Percentiles rank a stretch among this genome's conserved stretches.
These are phyloP conservation scores for Cervus canadensis DNA, from an alignment of 2,113 vertebrate genomes.

Conservation along the genomic window DNA sequence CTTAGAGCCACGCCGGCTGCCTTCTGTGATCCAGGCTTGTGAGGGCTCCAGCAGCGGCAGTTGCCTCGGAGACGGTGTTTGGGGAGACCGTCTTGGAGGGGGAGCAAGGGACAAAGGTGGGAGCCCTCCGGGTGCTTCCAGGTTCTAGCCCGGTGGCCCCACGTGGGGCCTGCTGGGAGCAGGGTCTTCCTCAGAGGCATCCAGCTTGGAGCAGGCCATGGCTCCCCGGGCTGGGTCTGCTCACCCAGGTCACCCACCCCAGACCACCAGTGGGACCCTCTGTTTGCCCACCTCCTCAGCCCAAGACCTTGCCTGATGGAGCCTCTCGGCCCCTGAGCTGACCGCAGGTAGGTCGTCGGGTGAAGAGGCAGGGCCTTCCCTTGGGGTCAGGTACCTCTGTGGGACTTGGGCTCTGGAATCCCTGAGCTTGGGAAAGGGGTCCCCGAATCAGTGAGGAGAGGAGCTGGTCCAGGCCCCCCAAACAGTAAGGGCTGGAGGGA, in stretches of 20 bases:
- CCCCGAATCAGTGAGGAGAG: background rate
- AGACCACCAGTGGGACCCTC: background rate
- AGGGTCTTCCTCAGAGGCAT: background rate
- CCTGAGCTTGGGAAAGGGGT: background rate
- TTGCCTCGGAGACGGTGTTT: background rate
- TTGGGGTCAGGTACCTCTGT: background rate
- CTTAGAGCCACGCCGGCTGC: background rate
- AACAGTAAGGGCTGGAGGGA: background rate
- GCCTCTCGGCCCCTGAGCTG: background rate
- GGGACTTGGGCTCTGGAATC: background rate
- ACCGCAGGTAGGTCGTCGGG: accelerated
- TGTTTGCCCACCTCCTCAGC: background rate
- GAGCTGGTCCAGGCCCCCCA: background rate
- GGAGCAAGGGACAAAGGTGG: background rate
- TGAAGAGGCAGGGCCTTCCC: background rate
- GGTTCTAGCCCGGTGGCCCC: background rate
- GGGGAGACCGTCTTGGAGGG: background rate
- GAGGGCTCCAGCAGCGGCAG: background rate
- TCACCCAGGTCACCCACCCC: background rate
- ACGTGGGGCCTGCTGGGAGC: background rate
- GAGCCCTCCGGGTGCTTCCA: background rate
- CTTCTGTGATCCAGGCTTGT: background rate
- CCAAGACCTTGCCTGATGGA: background rate
- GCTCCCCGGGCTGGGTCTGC: background rate
- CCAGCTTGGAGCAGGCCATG: background rate